Evolutionary conservation across 1,140 invertebrate species (phyloP).

Genomic region (Psix sp.): DNA sequence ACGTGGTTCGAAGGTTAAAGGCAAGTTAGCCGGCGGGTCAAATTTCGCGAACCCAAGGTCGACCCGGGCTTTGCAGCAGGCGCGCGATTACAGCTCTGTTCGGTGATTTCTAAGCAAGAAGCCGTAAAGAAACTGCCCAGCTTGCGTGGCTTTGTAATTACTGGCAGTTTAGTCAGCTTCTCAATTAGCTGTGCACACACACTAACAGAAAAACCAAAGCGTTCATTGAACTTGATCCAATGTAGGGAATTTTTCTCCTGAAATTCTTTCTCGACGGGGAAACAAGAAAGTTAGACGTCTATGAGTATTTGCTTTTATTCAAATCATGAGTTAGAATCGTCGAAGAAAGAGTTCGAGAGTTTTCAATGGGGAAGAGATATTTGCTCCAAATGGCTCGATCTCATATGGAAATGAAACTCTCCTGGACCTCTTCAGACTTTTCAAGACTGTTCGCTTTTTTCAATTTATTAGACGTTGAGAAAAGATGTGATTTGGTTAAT

Average conservation of each 20-base stretch:
- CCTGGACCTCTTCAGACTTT: constrained; percentile 29
- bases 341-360: constrained; percentile 51
- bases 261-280: background rate
- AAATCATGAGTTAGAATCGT: constrained; percentile 76
- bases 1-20: constrained; percentile 64
- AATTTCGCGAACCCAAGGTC: constrained; percentile 57
- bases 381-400: constrained; percentile 76
- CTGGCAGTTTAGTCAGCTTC: constrained; percentile 19
- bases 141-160: constrained; percentile 48
- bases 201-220: background rate
- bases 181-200: constrained; percentile 15
- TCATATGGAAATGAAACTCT: constrained; percentile 74
- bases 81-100: constrained; percentile 36
- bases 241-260: background rate
- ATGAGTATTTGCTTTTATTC: constrained; percentile 78
- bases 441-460: constrained; percentile 10
- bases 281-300: constrained; percentile 53
- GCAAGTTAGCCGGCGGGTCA: constrained; percentile 62
- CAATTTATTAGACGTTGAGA: constrained; percentile 4
- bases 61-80: constrained; percentile 31
- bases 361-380: constrained; percentile 71
- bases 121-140: constrained; percentile 36
- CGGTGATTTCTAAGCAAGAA: constrained; percentile 54
- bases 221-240: too few species aligned
- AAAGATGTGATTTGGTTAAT: constrained; percentile 55